A percentile compares a stretch with the other conserved stretches of the same genome.
These are phyloP conservation scores for Polyommatus iphigenia DNA, from an alignment of 2,888 invertebrate species.

Conservation along the genomic window DNA sequence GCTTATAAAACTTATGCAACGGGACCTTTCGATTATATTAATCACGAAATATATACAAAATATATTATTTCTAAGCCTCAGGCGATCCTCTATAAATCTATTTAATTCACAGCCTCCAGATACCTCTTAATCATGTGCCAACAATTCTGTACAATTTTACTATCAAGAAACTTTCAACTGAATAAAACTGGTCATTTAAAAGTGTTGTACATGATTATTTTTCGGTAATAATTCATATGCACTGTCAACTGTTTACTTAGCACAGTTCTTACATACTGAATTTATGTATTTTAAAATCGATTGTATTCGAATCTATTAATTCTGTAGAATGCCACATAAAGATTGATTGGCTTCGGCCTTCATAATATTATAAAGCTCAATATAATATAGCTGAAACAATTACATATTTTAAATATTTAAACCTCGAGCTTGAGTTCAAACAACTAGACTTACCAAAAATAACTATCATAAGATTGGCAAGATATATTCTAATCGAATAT, in stretches of 20 bases:
- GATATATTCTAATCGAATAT: not conserved
- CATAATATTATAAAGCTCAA: too few species aligned
- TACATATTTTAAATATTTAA: too few species aligned
- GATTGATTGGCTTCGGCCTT: too few species aligned
- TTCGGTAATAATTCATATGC: not conserved
- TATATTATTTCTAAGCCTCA: not conserved
- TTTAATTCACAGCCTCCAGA: constrained; percentile 16
- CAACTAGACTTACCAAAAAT: too few species aligned
- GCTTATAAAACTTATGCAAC: not conserved
- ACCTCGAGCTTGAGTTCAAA: too few species aligned
- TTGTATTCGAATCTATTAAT: not conserved
- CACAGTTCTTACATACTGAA: not conserved
- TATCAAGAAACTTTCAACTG: not conserved
- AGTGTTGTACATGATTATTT: not conserved
- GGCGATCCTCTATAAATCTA: constrained; percentile 11
- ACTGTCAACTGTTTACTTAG: not conserved
- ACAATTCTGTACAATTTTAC: not conserved
- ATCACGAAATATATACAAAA: not conserved
- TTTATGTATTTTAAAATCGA: not conserved
- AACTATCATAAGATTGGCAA: not conserved
- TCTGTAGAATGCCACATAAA: too few species aligned
- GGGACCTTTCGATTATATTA: not conserved
- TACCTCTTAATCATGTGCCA: constrained; percentile 5
- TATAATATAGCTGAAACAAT: too few species aligned
- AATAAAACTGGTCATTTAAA: not conserved